Base-by-base conservation (phyloP, 1,140 invertebrate species). In the Leptonema lineaticorne region DNA sequence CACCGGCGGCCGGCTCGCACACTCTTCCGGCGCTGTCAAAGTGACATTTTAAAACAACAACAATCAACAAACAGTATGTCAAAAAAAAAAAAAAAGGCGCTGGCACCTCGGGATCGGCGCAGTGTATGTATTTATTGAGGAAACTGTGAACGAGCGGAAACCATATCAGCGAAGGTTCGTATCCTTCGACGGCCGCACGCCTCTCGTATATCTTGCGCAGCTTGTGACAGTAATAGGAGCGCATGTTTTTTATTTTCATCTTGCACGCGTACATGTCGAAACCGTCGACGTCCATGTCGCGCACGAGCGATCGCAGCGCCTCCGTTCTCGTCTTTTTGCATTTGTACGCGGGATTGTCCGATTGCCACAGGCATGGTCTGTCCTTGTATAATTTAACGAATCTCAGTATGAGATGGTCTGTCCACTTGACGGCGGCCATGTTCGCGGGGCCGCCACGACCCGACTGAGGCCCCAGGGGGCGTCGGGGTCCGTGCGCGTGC, bases 171-270 rank as follows among this genome's bases (percentile, higher is more conserved):
- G 63, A 53, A 27, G 63, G 63, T 8, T 65, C 6, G 29, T 65
- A 53, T 29, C 27, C n/a, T 14, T 33, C 26, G 2, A 20, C 48
- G 29, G 20, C 18, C 8, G 20, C 3, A 20, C 28, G 16, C 18
- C 14, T 41, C 27, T 30, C 20, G 18, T 24, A 18, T 4, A 63
- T 68, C 63, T 74, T 74, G 26, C 72, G 73, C 68, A 74, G 50
- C 30, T 74, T 70, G 22, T 74, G 73, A 48, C 68, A 53, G 28
- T 73, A 74, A 11, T 67, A 65, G 18, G 73, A 74, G 27, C 73
- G 65, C 14, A 74, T 67, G 69, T 74, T 74, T 48, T 74, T 74
- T 29, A 74, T 73, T 24, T 73, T 74, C 68, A 68, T 72, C 60
- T 70, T 72, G 16, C 59, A 66, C 14, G 73, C 68, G 62, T 50